These are phyloP conservation scores for Dolichotis patagonum DNA, from an alignment of 2,113 vertebrate species.

Conservation along the genomic window DNA sequence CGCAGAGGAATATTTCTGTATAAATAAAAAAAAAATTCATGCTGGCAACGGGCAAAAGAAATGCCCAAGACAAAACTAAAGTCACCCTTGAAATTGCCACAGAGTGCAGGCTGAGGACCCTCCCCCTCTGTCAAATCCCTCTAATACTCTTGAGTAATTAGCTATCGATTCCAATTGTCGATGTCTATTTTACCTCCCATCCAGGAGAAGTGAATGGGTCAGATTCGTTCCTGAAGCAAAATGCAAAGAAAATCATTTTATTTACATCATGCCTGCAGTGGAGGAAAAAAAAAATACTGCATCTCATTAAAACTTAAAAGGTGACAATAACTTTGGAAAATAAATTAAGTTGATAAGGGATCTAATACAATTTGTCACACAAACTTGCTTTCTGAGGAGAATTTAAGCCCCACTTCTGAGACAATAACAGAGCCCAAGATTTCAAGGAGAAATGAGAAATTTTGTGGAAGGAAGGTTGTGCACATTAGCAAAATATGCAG, in stretches of 20 bases:
- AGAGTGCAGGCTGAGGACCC: slow-evolving; percentile 78
- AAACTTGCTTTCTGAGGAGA: background rate
- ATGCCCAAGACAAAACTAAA: slow-evolving; percentile 85
- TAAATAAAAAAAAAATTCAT: slow-evolving; percentile 77
- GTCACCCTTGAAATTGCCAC: slow-evolving; percentile 71
- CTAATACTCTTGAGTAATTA: slow-evolving; percentile 91
- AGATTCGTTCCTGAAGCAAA: slow-evolving; percentile 85
- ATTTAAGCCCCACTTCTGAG: background rate
- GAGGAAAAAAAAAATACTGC: slow-evolving; percentile 35
- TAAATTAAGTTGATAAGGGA: background rate
- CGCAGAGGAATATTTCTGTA: slow-evolving; percentile 72
- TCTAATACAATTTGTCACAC: background rate
- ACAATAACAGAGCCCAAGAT: background rate
- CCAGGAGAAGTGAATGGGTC: slow-evolving; percentile 83
- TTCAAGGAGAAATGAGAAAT: background rate
- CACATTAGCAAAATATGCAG: background rate
- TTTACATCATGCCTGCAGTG: slow-evolving; percentile 2
- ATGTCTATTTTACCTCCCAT: slow-evolving; percentile 86
- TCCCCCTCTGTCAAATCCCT: slow-evolving; percentile 72
- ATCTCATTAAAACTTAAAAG: slow-evolving; percentile 63
- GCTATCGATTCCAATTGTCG: slow-evolving; percentile 91
- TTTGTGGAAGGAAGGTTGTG: background rate
- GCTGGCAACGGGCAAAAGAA: slow-evolving; percentile 86
- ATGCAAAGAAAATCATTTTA: slow-evolving; percentile 70
- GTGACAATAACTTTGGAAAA: background rate